phyloP scores from a whole-genome alignment of 2,113 vertebrate genomes.

The Taxidea taxus region DNA sequence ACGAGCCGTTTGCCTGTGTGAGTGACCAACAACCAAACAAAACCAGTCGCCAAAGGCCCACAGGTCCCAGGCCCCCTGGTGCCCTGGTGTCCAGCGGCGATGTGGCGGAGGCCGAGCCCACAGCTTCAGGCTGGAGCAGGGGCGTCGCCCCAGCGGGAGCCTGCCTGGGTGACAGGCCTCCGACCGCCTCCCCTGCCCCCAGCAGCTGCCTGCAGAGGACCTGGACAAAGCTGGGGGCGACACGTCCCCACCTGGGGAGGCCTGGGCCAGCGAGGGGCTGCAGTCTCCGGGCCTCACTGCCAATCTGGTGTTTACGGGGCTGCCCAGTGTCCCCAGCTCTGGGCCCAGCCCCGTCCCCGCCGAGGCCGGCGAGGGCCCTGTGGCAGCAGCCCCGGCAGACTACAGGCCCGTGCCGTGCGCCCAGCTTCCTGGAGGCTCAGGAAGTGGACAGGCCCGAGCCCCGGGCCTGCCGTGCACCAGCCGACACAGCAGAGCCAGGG shows the following conservation, averaged over 20 bases:
- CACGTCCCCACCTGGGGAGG: not conserved
- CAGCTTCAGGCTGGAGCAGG: no score
- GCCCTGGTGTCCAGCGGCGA: no score
- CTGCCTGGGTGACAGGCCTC: not conserved
- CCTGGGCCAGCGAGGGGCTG: not conserved
- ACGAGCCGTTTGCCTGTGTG: not conserved
- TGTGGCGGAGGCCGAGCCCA: no score
- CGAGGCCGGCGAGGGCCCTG: fast-evolving
- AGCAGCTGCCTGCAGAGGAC: not conserved
- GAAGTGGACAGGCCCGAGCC: fast-evolving
- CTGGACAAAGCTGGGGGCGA: not conserved
- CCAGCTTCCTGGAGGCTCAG: fast-evolving
- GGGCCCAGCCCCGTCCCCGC: not conserved
- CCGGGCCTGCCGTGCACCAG: fast-evolving
- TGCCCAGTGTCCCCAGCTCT: not conserved
- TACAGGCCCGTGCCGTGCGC: fast-evolving
- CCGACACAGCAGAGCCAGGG: not conserved
- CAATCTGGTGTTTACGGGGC: not conserved
- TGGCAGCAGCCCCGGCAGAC: fast-evolving
- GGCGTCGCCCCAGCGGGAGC: fast-evolving
- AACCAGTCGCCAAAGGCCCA: fast-evolving
- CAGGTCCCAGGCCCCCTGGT: not conserved
- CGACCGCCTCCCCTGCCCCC: not conserved
- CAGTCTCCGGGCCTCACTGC: fast-evolving
- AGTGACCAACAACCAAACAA: not conserved